Evolutionary conservation across 2,113 vertebrate genomes (phyloP).

Genomic region (Scophthalmus maximus): DNA sequence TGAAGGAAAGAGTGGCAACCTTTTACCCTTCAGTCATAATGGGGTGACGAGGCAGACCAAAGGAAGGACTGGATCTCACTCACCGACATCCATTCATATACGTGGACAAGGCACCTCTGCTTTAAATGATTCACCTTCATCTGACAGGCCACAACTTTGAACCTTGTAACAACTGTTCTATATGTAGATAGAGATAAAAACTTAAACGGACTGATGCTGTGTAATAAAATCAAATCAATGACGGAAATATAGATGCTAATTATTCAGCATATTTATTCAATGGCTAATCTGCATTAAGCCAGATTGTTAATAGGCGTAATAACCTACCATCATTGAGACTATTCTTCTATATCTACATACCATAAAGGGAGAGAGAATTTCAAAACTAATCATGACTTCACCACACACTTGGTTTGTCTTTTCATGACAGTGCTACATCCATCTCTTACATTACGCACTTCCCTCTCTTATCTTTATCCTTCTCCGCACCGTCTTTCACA

Average conservation of each 20-base stretch:
- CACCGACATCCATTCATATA: constrained; percentile 1
- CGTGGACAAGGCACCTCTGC: background rate
- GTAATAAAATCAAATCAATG: background rate
- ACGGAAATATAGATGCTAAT: too few species aligned
- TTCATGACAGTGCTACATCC: constrained; percentile 6
- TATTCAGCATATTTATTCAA: constrained; percentile 7
- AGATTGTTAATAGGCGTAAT: constrained; percentile 3
- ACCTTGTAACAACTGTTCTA: background rate
- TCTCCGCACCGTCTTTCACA: constrained; percentile 14
- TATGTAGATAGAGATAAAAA: background rate
- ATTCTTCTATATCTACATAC: constrained; percentile 1
- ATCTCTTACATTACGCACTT: constrained; percentile 15
- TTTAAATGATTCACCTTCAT: background rate
- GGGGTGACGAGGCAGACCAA: constrained; percentile 32
- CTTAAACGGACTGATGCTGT: too few species aligned
- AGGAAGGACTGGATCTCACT: background rate
- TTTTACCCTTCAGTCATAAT: constrained; percentile 63
- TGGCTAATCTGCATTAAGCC: background rate
- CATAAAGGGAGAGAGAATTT: background rate
- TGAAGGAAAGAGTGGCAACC: constrained; percentile 42
- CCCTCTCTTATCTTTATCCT: background rate
- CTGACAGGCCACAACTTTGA: constrained; percentile 6
- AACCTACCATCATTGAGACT: background rate
- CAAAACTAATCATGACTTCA: background rate
- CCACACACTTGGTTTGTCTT: background rate